A percentile compares a stretch with the other conserved stretches of the same genome.
Conservation (phyloP, 2,113 vertebrate species). For the Diadophis punctatus region DNA sequence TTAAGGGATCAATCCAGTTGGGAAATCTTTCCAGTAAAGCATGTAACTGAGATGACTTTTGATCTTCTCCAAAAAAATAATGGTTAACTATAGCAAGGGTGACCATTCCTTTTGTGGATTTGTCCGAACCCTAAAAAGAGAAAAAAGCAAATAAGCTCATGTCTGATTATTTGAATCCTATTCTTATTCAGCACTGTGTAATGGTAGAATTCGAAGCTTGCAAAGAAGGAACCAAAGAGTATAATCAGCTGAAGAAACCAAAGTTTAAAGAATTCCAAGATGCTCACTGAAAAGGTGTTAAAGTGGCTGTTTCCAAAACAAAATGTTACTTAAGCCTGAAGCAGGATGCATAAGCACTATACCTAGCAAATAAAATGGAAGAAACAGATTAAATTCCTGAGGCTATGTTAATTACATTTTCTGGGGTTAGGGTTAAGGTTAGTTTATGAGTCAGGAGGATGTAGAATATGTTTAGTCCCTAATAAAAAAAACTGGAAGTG, state of each 20-base stretch:
- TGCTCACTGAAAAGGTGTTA: background rate
- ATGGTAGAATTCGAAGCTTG: background rate
- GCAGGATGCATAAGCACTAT: too few species aligned
- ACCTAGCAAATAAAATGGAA: background rate
- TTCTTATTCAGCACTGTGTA: background rate
- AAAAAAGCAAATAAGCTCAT: background rate
- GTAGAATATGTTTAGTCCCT: background rate
- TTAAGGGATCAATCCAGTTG: constrained; percentile 84
- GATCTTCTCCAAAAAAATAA: constrained; percentile 85
- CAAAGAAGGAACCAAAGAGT: background rate
- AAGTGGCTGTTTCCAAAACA: background rate
- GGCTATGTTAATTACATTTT: background rate
- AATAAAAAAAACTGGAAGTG: background rate
- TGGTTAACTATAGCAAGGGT: constrained; percentile 86
- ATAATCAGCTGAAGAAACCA: background rate
- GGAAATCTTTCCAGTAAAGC: constrained; percentile 79
- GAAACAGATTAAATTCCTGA: background rate
- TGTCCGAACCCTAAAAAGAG: constrained; percentile 63
- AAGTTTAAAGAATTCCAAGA: background rate
- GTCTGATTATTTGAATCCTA: background rate
- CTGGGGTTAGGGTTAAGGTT: background rate
- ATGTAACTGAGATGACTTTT: constrained; percentile 75
- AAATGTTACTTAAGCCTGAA: background rate
- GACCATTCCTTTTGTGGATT: constrained; percentile 73
- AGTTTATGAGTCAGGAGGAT: background rate